Percentiles rank a stretch among this genome's conserved stretches.
Conservation (phyloP, 2,888 invertebrate genomes). For the Hipparchia semele region DNA sequence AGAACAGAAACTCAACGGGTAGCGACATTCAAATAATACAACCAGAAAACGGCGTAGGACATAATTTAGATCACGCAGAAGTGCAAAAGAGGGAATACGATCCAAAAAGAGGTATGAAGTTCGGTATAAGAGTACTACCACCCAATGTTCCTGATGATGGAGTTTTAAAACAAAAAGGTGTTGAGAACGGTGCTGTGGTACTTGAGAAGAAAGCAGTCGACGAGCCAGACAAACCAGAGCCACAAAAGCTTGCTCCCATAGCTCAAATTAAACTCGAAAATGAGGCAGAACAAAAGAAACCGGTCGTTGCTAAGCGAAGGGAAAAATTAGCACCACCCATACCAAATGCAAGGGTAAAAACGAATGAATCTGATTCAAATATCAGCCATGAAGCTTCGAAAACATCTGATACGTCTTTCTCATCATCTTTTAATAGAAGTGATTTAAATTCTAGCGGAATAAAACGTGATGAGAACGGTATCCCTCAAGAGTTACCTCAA, state of each 20-base stretch:
- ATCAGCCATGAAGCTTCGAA: constrained; percentile 59
- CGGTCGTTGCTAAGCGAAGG: constrained; percentile 79
- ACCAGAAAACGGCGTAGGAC: constrained; percentile 67
- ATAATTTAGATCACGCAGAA: constrained; percentile 72
- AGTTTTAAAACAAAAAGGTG: constrained; percentile 70
- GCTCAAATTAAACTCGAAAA: constrained; percentile 79
- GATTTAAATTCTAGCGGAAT: constrained; percentile 84
- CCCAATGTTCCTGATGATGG: constrained; percentile 81
- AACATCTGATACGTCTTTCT: constrained; percentile 59
- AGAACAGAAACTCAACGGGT: constrained; percentile 67
- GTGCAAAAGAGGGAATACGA: constrained; percentile 82
- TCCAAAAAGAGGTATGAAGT: constrained; percentile 84
- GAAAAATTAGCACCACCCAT: constrained; percentile 78
- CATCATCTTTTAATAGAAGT: constrained; percentile 65
- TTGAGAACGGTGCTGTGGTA: constrained; percentile 69
- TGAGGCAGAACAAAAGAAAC: constrained; percentile 73
- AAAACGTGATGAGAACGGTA: constrained; percentile 82
- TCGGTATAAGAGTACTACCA: constrained; percentile 87
- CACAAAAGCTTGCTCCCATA: constrained; percentile 59
- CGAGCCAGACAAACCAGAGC: constrained; percentile 72
- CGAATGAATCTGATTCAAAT: constrained; percentile 66
- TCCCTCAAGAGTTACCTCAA: constrained; percentile 88
- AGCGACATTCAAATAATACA: constrained; percentile 71
- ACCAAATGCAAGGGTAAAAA: constrained; percentile 72
- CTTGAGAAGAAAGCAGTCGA: constrained; percentile 66